These are phyloP conservation scores for Takifugu bimaculatus DNA, from an alignment of 2,113 vertebrate genomes.

Conservation along the genomic window DNA sequence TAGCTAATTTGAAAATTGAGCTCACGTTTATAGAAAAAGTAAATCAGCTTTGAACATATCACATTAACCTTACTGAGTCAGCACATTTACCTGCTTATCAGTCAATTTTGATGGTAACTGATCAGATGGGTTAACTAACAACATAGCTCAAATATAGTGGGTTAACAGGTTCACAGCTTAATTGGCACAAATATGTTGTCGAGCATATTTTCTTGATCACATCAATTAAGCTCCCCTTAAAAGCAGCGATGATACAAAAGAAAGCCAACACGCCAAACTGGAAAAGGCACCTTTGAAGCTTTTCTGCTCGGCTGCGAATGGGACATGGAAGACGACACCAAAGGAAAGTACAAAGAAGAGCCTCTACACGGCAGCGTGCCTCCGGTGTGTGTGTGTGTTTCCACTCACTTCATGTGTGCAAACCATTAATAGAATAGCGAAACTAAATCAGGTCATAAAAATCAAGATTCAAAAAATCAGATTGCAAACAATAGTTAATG, in stretches of 20 bases:
- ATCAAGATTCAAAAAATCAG: constrained; percentile 21
- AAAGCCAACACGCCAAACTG: constrained; percentile 38
- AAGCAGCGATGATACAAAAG: constrained; percentile 35
- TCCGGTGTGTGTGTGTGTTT: constrained; percentile 13
- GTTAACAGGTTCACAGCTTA: constrained; percentile 75
- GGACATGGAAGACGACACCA: constrained; percentile 36
- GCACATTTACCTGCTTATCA: background rate
- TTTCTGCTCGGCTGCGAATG: constrained; percentile 2
- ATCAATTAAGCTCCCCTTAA: constrained; percentile 69
- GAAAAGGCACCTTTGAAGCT: constrained; percentile 71
- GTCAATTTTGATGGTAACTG: constrained; percentile 17
- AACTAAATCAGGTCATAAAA: no score
- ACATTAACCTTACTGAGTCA: background rate
- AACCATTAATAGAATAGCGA: constrained; percentile 6
- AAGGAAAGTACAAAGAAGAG: constrained; percentile 10
- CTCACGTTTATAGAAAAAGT: no score
- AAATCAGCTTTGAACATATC: no score
- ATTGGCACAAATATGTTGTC: constrained; percentile 66
- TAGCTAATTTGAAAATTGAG: no score
- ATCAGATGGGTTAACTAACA: constrained; percentile 40
- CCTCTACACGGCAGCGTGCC: constrained; percentile 36
- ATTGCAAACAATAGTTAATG: background rate
- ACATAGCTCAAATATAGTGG: constrained; percentile 65
- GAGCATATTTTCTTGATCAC: constrained; percentile 62
- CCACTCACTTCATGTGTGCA: constrained; percentile 30